phyloP scores from a whole-genome alignment of 2,888 invertebrate species.

The Platycheirus rosarum region DNA sequence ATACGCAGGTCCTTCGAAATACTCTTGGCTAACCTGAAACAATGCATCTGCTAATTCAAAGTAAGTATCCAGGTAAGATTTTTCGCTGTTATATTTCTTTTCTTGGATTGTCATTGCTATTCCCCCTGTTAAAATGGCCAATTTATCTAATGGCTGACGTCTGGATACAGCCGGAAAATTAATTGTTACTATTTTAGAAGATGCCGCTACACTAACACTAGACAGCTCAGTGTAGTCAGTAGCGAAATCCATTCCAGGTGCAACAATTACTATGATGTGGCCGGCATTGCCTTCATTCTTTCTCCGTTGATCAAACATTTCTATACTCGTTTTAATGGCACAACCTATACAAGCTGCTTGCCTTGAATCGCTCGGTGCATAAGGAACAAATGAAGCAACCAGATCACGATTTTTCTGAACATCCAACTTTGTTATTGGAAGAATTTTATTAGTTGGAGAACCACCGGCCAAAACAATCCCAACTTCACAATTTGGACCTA shows the following conservation, averaged over 20 bases:
- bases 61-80: constrained; percentile 84
- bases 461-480: constrained; percentile 82
- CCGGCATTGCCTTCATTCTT: constrained; percentile 83
- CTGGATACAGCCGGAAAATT: constrained; percentile 84
- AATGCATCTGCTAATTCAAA: constrained; percentile 84
- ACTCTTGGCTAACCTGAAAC: constrained; percentile 83
- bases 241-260: constrained; percentile 83
- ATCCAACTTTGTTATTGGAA: constrained; percentile 81
- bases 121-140: constrained; percentile 82
- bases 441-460: constrained; percentile 77
- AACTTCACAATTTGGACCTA: constrained; percentile 84
- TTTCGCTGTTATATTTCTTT: constrained; percentile 83
- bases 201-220: constrained; percentile 79
- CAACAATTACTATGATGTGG: constrained; percentile 84
- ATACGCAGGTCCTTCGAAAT: constrained; percentile 82
- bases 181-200: constrained; percentile 84
- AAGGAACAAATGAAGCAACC: constrained; percentile 83
- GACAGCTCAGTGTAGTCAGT: constrained; percentile 82
- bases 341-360: constrained; percentile 83
- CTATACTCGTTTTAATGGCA: constrained; percentile 71
- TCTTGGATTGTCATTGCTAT: constrained; percentile 84
- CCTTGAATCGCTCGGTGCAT: constrained; percentile 83
- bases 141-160: constrained; percentile 82
- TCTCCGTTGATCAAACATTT: constrained; percentile 83
- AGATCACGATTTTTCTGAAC: constrained; percentile 81